Percentiles rank a stretch among this genome's conserved stretches.
These are phyloP conservation scores for Philypnodon macrostomus DNA, from an alignment of 2,797 vertebrate genomes.

Conservation along the genomic window DNA sequence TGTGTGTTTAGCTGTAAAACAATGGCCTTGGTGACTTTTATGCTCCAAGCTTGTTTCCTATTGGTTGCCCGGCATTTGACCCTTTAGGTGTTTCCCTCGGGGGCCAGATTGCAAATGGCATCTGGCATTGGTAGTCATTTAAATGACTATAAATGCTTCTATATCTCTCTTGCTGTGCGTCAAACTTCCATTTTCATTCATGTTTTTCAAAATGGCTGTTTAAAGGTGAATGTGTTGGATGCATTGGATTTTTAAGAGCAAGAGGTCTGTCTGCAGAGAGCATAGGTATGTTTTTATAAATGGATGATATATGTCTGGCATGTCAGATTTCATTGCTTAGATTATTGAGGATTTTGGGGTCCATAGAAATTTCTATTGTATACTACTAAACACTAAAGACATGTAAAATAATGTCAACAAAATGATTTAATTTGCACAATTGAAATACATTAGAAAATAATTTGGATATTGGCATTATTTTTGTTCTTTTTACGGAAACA, in stretches of 20 bases:
- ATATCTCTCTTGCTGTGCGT: not conserved
- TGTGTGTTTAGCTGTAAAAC: not conserved
- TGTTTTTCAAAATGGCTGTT: not conserved
- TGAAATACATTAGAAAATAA: too few relatives aligned
- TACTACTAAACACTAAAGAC: too few relatives aligned
- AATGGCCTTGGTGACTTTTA: not conserved
- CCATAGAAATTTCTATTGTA: too few relatives aligned
- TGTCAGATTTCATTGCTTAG: conserved; percentile 37
- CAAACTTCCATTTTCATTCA: not conserved
- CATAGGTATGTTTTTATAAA: conserved; percentile 11
- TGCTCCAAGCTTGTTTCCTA: not conserved
- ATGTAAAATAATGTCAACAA: too few relatives aligned
- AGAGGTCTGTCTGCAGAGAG: conserved; percentile 2
- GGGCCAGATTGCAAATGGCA: conserved; percentile 12
- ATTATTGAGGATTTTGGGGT: too few relatives aligned
- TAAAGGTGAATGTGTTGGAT: not conserved
- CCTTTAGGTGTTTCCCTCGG: conserved; percentile 13
- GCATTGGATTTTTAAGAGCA: not conserved
- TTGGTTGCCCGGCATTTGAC: conserved; percentile 31
- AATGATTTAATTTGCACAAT: too few relatives aligned
- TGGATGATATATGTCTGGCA: conserved; percentile 22
- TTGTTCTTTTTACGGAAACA: too few relatives aligned
- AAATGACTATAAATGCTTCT: too few relatives aligned
- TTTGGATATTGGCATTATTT: too few relatives aligned
- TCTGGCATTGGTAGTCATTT: not conserved